Evolutionary conservation across 2,797 vertebrate genomes (phyloP), one percentile per base, ranked within the genome.

Genomic region (Labroides dimidiatus): DNA sequence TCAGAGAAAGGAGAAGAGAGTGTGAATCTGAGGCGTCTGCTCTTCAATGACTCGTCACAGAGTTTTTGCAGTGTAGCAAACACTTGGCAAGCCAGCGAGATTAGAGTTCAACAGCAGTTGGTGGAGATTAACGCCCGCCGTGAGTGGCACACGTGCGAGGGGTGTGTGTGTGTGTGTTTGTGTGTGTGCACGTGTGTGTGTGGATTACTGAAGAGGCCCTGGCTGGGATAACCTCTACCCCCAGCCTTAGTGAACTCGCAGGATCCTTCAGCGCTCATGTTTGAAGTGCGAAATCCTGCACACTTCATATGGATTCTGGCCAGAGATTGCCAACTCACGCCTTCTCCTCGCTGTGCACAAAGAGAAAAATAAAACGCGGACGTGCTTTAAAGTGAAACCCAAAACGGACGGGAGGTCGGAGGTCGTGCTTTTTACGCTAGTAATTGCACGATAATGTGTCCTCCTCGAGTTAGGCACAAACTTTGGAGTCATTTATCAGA

Each of bases 21-120:
- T 21, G 1, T 6, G 1, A 27, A 68, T 64, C 69, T 17, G 53
- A 30, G 62, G 57, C 47, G 20, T 19, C 16, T 20, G 6, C 37
- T 14, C 6, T n/a, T 37, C 41, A 51, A 60, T 14, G 47, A 56
- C 33, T 61, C 1, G n/a, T 63, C 75, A 64, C 56, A 59, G 63
- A 45, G 47, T 62, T 84, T 82, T 78, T 81, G 68, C 62, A 77
- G 83, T 48, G 74, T 52, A 54, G 33, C 63, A 77, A 85, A 79
- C 81, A 72, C 68, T 89, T 88, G 89, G 80, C 78, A 82, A 82
- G 78, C 48, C 10, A 48, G 62, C 20, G 15, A 80, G 86, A 88
- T 82, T 84, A 85, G 74, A 78, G 76, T 80, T 88, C 82, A 85
- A 30, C 83, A 81, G 89, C 86, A 87, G 88, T 87, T 84, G 86